These are phyloP conservation scores for Nyctereutes procyonoides DNA, from an alignment of 2,113 vertebrate species.

Conservation along the genomic window DNA sequence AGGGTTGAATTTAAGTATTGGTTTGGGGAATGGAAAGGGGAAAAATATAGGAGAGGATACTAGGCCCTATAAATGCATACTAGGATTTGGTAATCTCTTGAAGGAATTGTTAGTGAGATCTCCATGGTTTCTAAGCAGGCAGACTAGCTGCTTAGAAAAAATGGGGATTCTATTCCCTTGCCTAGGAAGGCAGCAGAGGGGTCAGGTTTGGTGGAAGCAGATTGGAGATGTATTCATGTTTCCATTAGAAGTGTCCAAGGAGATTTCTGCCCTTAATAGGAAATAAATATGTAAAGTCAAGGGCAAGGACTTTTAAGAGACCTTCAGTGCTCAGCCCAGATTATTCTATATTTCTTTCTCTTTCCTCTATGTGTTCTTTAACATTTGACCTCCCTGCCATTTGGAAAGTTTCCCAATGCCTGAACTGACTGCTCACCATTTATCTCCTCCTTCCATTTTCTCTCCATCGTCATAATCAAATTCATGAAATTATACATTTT, in stretches of 20 bases:
- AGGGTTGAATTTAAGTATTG: background rate
- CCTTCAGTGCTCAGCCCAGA: background rate
- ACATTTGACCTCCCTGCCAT: background rate
- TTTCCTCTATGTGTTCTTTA: background rate
- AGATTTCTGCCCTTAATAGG: background rate
- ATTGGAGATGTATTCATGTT: background rate
- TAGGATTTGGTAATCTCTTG: background rate
- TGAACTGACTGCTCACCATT: background rate
- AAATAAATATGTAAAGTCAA: background rate
- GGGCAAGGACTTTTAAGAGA: background rate
- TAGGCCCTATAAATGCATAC: background rate
- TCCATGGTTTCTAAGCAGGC: background rate
- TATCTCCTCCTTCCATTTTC: background rate
- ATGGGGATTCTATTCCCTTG: background rate
- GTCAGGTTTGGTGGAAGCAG: background rate
- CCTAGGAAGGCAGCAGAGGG: background rate
- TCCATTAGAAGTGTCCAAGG: background rate
- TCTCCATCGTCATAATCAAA: slow-evolving; percentile 3
- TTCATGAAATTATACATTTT: background rate
- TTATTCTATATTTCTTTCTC: background rate
- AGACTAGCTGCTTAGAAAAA: background rate
- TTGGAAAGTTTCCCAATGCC: background rate
- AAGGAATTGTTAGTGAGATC: background rate
- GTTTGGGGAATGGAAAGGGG: background rate
- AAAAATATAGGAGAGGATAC: background rate